phyloP scores from a whole-genome alignment of 2,113 vertebrate genomes.

The Coturnix japonica region DNA sequence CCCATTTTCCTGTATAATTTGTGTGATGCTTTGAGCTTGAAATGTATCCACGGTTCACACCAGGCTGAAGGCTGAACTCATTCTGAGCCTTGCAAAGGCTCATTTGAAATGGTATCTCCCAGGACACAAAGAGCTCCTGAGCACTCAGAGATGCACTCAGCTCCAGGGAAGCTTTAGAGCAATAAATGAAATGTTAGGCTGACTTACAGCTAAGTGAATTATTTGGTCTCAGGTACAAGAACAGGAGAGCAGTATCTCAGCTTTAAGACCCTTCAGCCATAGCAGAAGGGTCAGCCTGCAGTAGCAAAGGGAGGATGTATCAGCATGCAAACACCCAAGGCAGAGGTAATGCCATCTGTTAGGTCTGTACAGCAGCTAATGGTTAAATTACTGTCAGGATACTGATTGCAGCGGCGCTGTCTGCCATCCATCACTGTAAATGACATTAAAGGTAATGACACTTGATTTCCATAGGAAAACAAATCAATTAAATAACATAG shows the following conservation, averaged over 20 bases:
- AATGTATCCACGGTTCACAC: not conserved
- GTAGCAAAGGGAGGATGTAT: not conserved
- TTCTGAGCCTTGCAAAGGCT: not conserved
- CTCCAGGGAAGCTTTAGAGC: slow-evolving; percentile 8
- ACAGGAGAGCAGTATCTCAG: not conserved
- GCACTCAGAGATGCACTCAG: not conserved
- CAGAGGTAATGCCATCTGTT: not conserved
- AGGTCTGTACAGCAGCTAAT: not conserved
- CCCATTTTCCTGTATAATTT: slow-evolving; percentile 29
- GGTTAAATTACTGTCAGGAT: not conserved
- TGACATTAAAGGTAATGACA: not conserved
- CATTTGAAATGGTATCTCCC: not conserved
- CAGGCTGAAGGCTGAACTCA: not conserved
- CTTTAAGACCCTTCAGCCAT: not conserved
- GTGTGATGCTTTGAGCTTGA: slow-evolving; percentile 6
- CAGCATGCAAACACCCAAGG: not conserved
- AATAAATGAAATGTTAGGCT: slow-evolving; percentile 10
- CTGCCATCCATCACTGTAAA: not conserved
- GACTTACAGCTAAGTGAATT: slow-evolving; percentile 18
- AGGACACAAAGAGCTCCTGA: slow-evolving; percentile 29
- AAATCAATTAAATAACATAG: not conserved
- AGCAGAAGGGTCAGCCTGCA: not conserved
- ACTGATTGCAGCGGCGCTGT: not conserved
- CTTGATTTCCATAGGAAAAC: not conserved
- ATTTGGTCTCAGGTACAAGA: not conserved